Conservation (phyloP, 2,797 vertebrate species). For the Siniperca scherzeri region DNA sequence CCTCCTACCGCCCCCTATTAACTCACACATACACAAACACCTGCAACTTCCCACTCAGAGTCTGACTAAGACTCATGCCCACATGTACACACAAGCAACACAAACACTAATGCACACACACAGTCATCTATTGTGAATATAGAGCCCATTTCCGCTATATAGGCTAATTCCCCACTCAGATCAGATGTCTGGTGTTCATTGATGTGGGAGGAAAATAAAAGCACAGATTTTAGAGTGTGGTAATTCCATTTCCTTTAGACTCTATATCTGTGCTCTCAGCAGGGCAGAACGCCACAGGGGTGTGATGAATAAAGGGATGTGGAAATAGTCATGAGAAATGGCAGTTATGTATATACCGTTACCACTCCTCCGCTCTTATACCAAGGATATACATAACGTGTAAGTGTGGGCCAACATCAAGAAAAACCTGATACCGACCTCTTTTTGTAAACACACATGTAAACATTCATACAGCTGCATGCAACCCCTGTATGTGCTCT, state of each 20-base stretch:
- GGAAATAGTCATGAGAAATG: constrained; percentile 55
- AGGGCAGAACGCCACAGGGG: constrained; percentile 40
- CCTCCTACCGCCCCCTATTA: constrained; percentile 47
- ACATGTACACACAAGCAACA: constrained; percentile 50
- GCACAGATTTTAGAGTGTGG: constrained; percentile 55
- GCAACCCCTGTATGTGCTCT: not conserved
- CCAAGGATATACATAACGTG: not conserved
- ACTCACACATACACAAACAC: constrained; percentile 55
- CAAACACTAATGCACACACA: constrained; percentile 26
- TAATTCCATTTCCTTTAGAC: constrained; percentile 67
- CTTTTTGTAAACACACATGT: not conserved
- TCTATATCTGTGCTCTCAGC: constrained; percentile 58
- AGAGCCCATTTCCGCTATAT: constrained; percentile 53
- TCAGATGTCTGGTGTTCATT: constrained; percentile 60
- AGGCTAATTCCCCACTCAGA: constrained; percentile 65
- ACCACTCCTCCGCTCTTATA: constrained; percentile 6
- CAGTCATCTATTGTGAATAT: constrained; percentile 53
- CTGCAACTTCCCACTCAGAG: constrained; percentile 60
- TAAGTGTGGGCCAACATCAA: not conserved
- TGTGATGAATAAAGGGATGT: constrained; percentile 52
- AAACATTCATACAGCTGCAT: not conserved
- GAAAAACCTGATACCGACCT: not conserved
- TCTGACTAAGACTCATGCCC: constrained; percentile 69
- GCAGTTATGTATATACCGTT: constrained; percentile 25
- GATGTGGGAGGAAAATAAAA: constrained; percentile 67